Conservation (phyloP, 2,113 vertebrate species). For the Nestor notabilis region DNA sequence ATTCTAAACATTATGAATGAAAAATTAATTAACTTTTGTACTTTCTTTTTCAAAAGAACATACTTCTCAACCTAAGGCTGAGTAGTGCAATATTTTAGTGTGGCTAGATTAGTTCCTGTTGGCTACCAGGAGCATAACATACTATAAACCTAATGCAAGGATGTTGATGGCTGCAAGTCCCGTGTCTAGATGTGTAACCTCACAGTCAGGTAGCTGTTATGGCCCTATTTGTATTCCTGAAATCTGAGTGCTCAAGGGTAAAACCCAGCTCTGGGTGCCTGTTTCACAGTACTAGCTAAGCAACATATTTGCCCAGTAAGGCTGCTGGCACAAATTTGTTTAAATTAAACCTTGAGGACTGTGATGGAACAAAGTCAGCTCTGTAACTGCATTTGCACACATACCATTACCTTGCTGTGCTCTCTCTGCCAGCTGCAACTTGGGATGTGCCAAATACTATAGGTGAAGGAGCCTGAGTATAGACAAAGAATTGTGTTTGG, state of each 20-base stretch:
- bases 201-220: background rate
- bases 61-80: background rate
- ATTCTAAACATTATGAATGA: background rate
- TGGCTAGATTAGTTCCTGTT: background rate
- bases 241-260: background rate
- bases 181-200: rapidly evolving
- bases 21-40: background rate
- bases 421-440: conserved; percentile 28
- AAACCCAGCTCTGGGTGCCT: background rate
- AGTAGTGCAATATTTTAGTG: background rate
- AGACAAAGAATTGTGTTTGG: background rate
- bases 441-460: background rate
- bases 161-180: rapidly evolving
- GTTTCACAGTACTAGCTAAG: background rate
- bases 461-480: background rate
- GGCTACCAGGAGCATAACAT: too few relatives aligned
- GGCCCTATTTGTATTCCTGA: background rate
- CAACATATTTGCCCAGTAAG: background rate
- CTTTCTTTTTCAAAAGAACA: background rate
- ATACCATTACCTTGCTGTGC: background rate
- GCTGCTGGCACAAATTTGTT: background rate
- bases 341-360: background rate
- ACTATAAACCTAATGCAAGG: background rate
- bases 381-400: conserved; percentile 35
- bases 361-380: conserved; percentile 23